A percentile compares a stretch with the other conserved stretches of the same genome.
phyloP scores from a whole-genome alignment of 2,888 invertebrate genomes.

The Tenodera sinensis region DNA sequence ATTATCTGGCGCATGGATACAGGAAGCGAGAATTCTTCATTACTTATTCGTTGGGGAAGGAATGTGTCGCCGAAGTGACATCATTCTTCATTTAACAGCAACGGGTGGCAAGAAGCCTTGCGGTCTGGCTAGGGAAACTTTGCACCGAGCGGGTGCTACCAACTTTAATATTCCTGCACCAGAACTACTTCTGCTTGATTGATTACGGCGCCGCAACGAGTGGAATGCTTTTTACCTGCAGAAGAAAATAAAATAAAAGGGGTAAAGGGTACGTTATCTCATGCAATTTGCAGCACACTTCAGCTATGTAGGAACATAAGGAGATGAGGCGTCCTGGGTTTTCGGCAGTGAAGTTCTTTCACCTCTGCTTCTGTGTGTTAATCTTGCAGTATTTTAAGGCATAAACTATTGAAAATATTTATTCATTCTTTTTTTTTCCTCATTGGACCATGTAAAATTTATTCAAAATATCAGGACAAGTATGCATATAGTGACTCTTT shows the following conservation, averaged over 20 bases:
- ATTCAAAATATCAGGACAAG: no score
- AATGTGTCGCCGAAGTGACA: slow-evolving; percentile 11
- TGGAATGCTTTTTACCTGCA: not conserved
- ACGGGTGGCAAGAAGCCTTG: not conserved
- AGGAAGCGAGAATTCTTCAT: slow-evolving; percentile 10
- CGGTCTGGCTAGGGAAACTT: not conserved
- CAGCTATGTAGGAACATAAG: no score
- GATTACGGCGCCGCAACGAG: not conserved
- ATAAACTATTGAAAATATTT: no score
- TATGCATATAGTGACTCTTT: no score
- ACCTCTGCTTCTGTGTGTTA: no score
- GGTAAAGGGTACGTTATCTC: not conserved
- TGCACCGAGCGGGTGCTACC: not conserved
- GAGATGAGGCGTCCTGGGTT: no score
- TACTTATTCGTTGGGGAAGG: slow-evolving; percentile 3
- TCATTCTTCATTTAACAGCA: slow-evolving; percentile 24
- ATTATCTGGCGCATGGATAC: slow-evolving; percentile 24
- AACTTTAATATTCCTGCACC: not conserved
- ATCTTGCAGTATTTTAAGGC: no score
- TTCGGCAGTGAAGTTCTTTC: no score
- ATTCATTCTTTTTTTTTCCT: no score
- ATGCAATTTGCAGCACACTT: not conserved
- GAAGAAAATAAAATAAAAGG: not conserved
- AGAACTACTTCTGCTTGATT: not conserved
- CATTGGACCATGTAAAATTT: no score